These are phyloP conservation scores for Megalonaias nervosa DNA, from an alignment of 1,140 invertebrate genomes.

Conservation along the genomic window DNA sequence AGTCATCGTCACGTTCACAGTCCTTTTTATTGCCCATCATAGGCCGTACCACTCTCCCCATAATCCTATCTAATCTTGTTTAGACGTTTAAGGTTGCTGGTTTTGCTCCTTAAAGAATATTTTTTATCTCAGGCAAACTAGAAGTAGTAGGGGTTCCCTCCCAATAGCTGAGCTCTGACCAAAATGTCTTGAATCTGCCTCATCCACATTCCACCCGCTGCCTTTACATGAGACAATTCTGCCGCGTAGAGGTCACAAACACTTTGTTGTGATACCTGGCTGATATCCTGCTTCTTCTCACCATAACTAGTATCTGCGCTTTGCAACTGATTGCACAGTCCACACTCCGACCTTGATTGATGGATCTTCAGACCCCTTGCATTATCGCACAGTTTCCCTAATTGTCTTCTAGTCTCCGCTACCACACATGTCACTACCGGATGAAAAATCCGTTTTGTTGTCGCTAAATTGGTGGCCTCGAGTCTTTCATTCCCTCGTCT, in stretches of 20 bases:
- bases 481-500: not conserved
- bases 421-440: not conserved
- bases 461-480: not conserved
- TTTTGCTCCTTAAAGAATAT: no score
- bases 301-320: not conserved
- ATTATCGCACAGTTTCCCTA: constrained; percentile 6
- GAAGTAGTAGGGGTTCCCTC: no score
- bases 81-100: no score
- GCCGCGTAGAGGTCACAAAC: constrained; percentile 5
- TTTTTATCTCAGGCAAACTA: no score
- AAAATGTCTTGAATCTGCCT: no score
- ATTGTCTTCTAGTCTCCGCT: not conserved
- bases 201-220: not conserved
- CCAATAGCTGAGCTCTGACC: no score
- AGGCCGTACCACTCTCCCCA: not conserved
- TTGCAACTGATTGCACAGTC: constrained; percentile 1
- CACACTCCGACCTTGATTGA: constrained; percentile 6
- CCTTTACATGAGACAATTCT: not conserved
- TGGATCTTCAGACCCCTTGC: constrained; percentile 13
- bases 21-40: not conserved
- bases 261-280: constrained; percentile 14
- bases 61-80: no score
- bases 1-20: constrained; percentile 4
- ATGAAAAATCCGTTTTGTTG: not conserved
- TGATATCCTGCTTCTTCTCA: constrained; percentile 11